Conservation (phyloP, 2,797 vertebrate genomes). For the Lemur catta region DNA sequence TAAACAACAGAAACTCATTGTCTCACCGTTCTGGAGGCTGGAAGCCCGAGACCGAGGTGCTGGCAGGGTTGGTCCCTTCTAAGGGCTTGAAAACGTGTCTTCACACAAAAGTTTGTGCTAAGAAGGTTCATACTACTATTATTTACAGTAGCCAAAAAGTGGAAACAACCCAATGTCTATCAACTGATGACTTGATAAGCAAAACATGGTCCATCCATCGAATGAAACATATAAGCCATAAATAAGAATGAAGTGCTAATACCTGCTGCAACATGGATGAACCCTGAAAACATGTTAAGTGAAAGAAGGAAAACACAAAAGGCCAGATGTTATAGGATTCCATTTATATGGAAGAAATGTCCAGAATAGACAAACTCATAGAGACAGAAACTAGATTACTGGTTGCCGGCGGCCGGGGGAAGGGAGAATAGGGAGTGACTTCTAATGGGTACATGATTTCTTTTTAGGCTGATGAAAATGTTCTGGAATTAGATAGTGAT, state of each 20-base stretch:
- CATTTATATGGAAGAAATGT: background rate
- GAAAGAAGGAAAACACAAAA: background rate
- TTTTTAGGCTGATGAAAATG: background rate
- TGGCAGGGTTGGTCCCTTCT: background rate
- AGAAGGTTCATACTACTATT: background rate
- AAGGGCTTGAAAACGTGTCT: background rate
- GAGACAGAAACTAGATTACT: background rate
- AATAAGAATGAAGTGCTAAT: background rate
- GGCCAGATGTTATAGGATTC: background rate
- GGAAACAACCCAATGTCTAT: background rate
- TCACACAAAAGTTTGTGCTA: background rate
- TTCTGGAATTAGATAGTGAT: background rate
- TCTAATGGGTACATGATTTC: background rate
- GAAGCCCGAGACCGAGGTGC: background rate
- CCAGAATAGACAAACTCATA: background rate
- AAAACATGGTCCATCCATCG: background rate
- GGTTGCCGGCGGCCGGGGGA: background rate
- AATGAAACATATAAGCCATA: background rate
- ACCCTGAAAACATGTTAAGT: background rate
- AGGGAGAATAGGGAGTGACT: background rate
- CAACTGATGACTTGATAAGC: background rate
- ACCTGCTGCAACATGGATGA: background rate
- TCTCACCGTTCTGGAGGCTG: background rate
- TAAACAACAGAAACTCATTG: too few species aligned
- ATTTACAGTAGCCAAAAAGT: background rate